phyloP scores from a whole-genome alignment of 64 coral and sea anemone genomes.

The Montipora foliosa region DNA sequence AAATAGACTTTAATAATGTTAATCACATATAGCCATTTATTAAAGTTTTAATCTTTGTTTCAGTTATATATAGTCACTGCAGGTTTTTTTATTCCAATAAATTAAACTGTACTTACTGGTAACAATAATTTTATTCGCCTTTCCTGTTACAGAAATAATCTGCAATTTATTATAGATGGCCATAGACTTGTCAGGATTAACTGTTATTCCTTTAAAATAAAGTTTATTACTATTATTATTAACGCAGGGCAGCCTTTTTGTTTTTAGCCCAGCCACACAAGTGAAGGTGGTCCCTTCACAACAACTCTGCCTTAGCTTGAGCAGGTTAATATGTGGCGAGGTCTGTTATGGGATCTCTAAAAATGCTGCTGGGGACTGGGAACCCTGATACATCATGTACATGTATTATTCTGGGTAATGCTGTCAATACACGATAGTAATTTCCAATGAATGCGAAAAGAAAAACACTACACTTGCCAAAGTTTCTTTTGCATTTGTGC shows the following conservation, averaged over 20 bases:
- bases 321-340: too few relatives aligned
- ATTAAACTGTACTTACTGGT: neutral
- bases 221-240: neutral
- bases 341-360: neutral
- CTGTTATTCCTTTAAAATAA: neutral
- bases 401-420: neutral
- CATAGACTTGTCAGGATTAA: neutral
- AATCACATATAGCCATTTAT: neutral
- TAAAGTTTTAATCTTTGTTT: neutral
- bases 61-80: neutral
- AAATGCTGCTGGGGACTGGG: neutral
- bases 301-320: neutral
- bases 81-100: neutral
- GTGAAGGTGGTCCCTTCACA: neutral
- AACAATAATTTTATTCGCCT: neutral
- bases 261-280: too few relatives aligned
- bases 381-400: neutral
- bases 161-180: neutral
- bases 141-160: neutral
- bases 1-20: neutral
- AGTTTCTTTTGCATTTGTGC: too few relatives aligned
- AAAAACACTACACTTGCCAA: too few relatives aligned
- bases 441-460: neutral
- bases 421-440: neutral
- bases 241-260: neutral